Conservation (phyloP, 2,797 vertebrate species). For the Anabas testudineus region DNA sequence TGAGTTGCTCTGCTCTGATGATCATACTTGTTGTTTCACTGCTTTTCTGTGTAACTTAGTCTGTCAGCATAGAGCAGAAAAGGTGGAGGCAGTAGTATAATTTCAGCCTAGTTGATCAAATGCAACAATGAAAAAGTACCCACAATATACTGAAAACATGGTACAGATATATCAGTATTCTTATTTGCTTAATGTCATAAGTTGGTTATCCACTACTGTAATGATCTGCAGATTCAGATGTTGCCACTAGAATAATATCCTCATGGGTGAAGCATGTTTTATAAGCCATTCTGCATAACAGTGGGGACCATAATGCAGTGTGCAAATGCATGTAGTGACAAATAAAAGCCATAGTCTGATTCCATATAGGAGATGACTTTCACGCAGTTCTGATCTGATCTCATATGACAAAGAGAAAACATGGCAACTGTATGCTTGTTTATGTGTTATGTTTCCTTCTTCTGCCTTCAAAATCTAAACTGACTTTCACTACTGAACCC, state of each 20-base stretch:
- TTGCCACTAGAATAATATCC: neutral
- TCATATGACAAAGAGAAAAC: neutral
- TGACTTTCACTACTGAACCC: neutral
- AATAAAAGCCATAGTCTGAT: neutral
- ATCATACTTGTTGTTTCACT: neutral
- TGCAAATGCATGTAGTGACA: too few species aligned
- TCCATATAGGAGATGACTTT: neutral
- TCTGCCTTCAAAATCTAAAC: neutral
- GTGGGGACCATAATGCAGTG: neutral
- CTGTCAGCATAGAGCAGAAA: neutral
- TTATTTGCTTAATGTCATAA: neutral
- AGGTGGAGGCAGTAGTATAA: neutral
- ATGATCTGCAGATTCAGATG: neutral
- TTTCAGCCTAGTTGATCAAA: neutral
- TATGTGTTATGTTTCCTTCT: neutral
- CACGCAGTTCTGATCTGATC: neutral
- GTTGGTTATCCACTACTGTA: neutral
- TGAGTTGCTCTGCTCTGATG: constrained; percentile 77
- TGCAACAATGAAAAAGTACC: neutral
- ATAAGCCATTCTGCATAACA: neutral
- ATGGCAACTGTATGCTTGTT: neutral
- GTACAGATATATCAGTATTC: neutral
- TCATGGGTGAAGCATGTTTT: neutral
- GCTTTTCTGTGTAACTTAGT: neutral
- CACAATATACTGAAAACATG: neutral